phyloP scores from a whole-genome alignment of 2,797 vertebrate species.

The Notolabrus celidotus region DNA sequence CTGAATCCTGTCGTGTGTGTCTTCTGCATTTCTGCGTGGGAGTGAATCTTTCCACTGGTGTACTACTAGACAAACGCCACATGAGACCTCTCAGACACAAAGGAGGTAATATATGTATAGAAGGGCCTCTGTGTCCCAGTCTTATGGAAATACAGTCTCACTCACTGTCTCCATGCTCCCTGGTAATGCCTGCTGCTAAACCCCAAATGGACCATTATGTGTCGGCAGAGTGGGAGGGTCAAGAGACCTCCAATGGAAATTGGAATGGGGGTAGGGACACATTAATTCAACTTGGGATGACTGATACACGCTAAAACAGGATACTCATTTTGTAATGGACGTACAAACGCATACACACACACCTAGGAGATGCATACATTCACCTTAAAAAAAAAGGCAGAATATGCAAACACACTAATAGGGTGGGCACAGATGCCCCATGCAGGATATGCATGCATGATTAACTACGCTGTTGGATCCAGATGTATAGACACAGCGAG shows the following conservation, averaged over 20 bases:
- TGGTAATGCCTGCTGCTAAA: constrained; percentile 78
- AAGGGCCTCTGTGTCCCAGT: constrained; percentile 79
- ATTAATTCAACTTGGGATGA: constrained; percentile 76
- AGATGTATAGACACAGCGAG: constrained; percentile 9
- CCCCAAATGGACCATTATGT: constrained; percentile 83
- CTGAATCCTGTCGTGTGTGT: constrained; percentile 18
- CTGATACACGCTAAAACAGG: constrained; percentile 52
- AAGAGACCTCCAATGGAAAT: constrained; percentile 77
- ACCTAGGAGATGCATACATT: constrained; percentile 33
- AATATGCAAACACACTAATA: constrained; percentile 51
- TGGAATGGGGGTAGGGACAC: constrained; percentile 68
- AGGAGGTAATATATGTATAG: constrained; percentile 82
- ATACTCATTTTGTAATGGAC: constrained; percentile 27
- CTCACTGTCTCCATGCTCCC: constrained; percentile 68
- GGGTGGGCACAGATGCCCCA: constrained; percentile 10
- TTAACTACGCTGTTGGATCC: constrained; percentile 40
- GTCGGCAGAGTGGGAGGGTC: constrained; percentile 81
- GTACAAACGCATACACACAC: constrained; percentile 22
- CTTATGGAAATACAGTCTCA: constrained; percentile 83
- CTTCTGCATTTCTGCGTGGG: constrained; percentile 2
- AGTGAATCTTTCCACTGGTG: constrained; percentile 9
- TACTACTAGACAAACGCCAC: constrained; percentile 63
- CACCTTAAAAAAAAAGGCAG: constrained; percentile 17
- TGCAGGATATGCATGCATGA: constrained; percentile 57
- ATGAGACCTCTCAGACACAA: constrained; percentile 81